A percentile compares a stretch with the other conserved stretches of the same genome.
Conservation (phyloP, 1,140 invertebrate genomes). For the Drosophila littoralis region DNA sequence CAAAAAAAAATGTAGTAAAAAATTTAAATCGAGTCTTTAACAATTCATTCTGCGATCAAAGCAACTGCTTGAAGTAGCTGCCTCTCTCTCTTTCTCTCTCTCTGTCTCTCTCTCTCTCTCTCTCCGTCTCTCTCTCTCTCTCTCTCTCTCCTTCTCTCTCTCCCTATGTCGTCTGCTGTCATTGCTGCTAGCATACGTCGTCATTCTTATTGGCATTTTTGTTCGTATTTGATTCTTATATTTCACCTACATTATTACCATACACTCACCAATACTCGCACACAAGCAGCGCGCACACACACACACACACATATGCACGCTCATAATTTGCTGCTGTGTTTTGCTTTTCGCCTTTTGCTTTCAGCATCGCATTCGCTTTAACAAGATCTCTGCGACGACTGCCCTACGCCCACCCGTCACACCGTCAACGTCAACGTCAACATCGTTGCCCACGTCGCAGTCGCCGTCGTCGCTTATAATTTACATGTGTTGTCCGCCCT, state of each 20-base stretch:
- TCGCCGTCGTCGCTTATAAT: constrained; percentile 36
- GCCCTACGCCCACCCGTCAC: constrained; percentile 48
- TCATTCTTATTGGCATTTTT: constrained; percentile 59
- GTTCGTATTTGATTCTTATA: constrained; percentile 58
- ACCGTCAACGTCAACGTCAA: constrained; percentile 2
- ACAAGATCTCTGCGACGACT: constrained; percentile 54
- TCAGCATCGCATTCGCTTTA: constrained; percentile 52
- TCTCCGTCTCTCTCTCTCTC: constrained; percentile 20
- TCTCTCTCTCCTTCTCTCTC: constrained; percentile 17
- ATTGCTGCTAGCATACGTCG: constrained; percentile 43
- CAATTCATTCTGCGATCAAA: constrained; percentile 51
- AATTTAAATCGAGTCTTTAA: constrained; percentile 22
- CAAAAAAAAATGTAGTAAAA: constrained; percentile 38
- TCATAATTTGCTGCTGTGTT: constrained; percentile 54
- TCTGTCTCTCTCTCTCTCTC: constrained; percentile 23
- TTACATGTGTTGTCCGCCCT: constrained; percentile 26
- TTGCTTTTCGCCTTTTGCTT: constrained; percentile 53
- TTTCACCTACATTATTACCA: constrained; percentile 68
- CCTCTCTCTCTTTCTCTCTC: constrained; percentile 21
- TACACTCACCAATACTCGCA: constrained; percentile 36
- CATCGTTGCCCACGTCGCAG: constrained; percentile 32
- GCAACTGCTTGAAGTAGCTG: constrained; percentile 42
- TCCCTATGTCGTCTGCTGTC: constrained; percentile 20
- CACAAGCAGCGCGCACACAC: constrained; percentile 6
- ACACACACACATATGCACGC: constrained; percentile 16